Evolutionary conservation across 2,797 vertebrate genomes (phyloP).

Genomic region (Tokudaia tokunoshimensis): DNA sequence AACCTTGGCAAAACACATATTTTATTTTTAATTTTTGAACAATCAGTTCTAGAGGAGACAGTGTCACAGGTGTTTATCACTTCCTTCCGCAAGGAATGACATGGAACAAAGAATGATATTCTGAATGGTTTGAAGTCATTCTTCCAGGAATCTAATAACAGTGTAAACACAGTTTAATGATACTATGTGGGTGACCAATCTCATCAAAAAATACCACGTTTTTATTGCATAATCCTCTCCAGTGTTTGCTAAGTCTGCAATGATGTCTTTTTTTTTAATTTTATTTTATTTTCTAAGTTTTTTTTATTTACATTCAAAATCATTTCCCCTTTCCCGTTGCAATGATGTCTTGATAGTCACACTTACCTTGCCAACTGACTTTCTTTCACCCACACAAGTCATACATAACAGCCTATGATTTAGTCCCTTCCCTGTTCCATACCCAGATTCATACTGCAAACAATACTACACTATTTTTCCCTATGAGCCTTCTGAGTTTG

Average conservation of each 20-base stretch:
- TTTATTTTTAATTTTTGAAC: conserved; percentile 77
- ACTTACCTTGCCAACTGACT: conserved; percentile 18
- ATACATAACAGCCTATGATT: conserved; percentile 7
- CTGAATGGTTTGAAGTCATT: conserved; percentile 47
- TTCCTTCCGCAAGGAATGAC: conserved; percentile 70
- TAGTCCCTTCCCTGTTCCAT: conserved; percentile 13
- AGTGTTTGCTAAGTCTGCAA: conserved; percentile 21
- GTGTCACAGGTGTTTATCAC: conserved; percentile 61
- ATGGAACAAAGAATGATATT: conserved; percentile 71
- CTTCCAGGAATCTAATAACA: conserved; percentile 59
- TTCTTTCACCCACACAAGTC: background rate
- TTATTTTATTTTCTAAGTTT: no score
- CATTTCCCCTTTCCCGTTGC: no score
- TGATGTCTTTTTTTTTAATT: no score
- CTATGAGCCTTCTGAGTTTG: background rate
- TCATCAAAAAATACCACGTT: conserved; percentile 39
- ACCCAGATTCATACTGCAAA: background rate
- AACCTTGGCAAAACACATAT: conserved; percentile 57
- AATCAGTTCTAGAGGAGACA: conserved; percentile 70
- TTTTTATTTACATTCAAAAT: no score
- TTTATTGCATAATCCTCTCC: conserved; percentile 39
- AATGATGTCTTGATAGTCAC: conserved; percentile 39
- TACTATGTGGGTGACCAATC: background rate
- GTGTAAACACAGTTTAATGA: conserved; percentile 53
- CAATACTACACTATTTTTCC: background rate